Evolutionary conservation across 2,888 invertebrate genomes (phyloP), one percentile per base, ranked within the genome.

Genomic region (Yponomeuta evonymella): DNA sequence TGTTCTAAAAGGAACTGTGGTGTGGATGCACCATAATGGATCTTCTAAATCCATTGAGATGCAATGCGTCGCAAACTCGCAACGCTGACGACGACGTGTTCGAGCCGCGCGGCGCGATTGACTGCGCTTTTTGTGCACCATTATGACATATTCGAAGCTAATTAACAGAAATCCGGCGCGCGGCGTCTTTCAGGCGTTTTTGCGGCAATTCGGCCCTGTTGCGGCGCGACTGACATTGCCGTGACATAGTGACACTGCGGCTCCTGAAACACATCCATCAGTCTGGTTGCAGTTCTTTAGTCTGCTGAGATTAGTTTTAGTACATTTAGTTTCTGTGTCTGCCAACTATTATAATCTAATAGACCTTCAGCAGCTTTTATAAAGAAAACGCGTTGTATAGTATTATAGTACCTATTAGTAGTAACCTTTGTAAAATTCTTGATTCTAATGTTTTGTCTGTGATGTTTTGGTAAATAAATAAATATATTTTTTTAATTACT

Each of bases 141-240:
- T 75, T 72, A 71, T 72, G 74, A 76, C 86, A 88, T 89, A 89
- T 89, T 89, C 89, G 86, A 79, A 83, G 88, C 43, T 89, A 89
- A 90, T 90, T 90, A 90, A 87, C 89, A 86, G 85, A 82, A 79
- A 80, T 80, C 83, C 82, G 80, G 48, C 77, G 70, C 51, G 68
- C 80, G 75, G 71, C 73, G 82, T 71, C 74, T 76, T 75, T 80
- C 69, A 77, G 75, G 75, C 70, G 73, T 86, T 84, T 85, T 86
- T 84, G 78, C 70, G 33, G 65, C 72, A 68, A 67, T 70, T 4
- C 43, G 10, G 30, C 8, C 12, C 29, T n/a, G 43, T 11, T 64
- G 64, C n/a, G 69, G 51, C 23, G 70, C 70, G 36, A 63, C 70
- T 29, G 70, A 48, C 67, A 23, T 67, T 67, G 43, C 43, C 43